Conservation (phyloP, 2,113 vertebrate genomes). For the Psophia crepitans region DNA sequence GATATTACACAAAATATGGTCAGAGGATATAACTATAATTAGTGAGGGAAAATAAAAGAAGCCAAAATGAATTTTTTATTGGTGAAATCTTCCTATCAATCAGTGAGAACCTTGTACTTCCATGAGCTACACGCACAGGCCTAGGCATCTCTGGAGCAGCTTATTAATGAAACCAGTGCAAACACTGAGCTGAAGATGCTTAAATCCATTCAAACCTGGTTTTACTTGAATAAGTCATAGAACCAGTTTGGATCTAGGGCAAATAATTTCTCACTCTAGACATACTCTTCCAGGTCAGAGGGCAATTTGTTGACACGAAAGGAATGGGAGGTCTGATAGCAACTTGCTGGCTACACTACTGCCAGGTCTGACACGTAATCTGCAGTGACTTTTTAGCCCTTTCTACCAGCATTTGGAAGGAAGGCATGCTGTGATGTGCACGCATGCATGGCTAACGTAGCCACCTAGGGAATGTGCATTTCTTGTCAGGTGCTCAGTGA, state of each 20-base stretch:
- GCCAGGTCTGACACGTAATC: not conserved
- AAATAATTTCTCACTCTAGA: not conserved
- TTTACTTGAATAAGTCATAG: not conserved
- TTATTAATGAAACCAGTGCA: not conserved
- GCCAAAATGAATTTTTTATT: not conserved
- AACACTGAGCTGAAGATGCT: not conserved
- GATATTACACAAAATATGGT: constrained; percentile 15
- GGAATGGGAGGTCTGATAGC: not conserved
- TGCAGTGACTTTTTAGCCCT: constrained; percentile 43
- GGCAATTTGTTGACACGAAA: not conserved
- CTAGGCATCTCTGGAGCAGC: not conserved
- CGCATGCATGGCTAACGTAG: constrained; percentile 27
- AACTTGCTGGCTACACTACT: not conserved
- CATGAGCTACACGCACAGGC: not conserved
- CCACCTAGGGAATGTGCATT: not conserved
- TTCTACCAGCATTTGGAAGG: constrained; percentile 21
- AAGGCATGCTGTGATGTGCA: constrained; percentile 54
- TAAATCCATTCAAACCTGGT: not conserved
- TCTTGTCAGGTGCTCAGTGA: constrained; percentile 40
- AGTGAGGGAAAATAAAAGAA: constrained; percentile 12
- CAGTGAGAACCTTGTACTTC: not conserved
- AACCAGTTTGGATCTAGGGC: not conserved
- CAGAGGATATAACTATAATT: constrained; percentile 9
- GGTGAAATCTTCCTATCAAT: not conserved
- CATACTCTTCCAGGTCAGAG: constrained; percentile 31